phyloP scores from a whole-genome alignment of 2,888 invertebrate genomes.

The Drosophila mercatorum region DNA sequence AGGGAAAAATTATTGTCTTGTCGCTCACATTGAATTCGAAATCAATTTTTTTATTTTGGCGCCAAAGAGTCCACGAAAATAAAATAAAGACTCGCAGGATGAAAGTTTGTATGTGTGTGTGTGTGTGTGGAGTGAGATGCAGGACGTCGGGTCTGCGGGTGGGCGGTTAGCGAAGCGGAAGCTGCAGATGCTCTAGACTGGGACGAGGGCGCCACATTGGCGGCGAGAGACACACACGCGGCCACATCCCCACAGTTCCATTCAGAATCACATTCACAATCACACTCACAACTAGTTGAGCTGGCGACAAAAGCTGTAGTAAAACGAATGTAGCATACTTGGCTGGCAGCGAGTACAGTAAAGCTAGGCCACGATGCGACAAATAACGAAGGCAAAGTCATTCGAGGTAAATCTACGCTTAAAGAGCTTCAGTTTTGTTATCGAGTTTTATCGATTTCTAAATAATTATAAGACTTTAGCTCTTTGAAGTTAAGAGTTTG shows the following conservation, averaged over 20 bases:
- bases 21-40: conserved; percentile 33
- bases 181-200: conserved; percentile 56
- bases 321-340: conserved; percentile 37
- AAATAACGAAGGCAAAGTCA: background rate
- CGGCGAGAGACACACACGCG: conserved; percentile 55
- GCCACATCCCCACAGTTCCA: conserved; percentile 14
- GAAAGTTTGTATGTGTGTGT: background rate
- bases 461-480: no score
- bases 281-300: conserved; percentile 40
- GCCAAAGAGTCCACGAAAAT: conserved; percentile 73
- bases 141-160: background rate
- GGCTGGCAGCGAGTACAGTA: background rate
- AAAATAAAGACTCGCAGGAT: conserved; percentile 50
- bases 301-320: conserved; percentile 47
- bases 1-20: conserved; percentile 11
- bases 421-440: background rate
- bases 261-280: conserved; percentile 17
- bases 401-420: background rate
- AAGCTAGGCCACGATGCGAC: background rate
- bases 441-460: no score
- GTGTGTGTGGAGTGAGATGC: background rate
- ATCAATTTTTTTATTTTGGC: conserved; percentile 65
- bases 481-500: no score
- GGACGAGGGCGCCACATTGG: conserved; percentile 59
- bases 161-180: conserved; percentile 26